Evolutionary conservation across 2,888 invertebrate species (phyloP).

Genomic region (Microchrysa polita): DNA sequence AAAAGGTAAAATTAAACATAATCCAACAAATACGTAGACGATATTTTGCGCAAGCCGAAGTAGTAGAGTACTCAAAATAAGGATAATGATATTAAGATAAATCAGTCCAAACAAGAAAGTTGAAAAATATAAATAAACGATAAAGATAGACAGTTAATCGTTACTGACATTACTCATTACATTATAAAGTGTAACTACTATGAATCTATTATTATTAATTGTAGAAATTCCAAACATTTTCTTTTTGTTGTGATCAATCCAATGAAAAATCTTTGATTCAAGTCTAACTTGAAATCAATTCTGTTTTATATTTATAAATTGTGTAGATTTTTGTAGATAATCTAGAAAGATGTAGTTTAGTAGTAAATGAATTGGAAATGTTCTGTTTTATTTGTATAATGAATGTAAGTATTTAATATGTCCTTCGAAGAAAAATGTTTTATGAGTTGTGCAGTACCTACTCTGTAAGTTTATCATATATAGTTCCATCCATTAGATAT

Average conservation of each 20-base stretch:
- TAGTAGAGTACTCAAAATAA: no score
- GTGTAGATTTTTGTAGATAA: conserved; percentile 18
- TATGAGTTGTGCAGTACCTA: conserved; percentile 7
- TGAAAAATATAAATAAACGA: background rate
- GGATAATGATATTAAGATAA: no score
- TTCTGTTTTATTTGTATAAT: background rate
- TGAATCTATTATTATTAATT: no score
- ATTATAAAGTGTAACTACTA: background rate
- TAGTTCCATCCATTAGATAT: conserved; percentile 49
- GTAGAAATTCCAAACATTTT: no score
- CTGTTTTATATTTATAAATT: background rate
- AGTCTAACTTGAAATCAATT: conserved; percentile 20
- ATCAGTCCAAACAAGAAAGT: no score
- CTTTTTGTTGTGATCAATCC: no score
- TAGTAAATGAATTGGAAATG: conserved; percentile 8
- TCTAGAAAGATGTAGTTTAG: conserved; percentile 7
- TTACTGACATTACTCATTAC: background rate
- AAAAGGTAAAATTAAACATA: conserved; percentile 1
- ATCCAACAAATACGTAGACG: background rate
- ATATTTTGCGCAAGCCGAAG: conserved; percentile 6
- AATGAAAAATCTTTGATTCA: background rate
- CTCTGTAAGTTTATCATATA: conserved; percentile 45
- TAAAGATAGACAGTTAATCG: background rate
- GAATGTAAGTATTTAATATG: no score
- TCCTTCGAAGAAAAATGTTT: conserved; percentile 8